Evolutionary conservation across 2,888 invertebrate genomes (phyloP).

Genomic region (Drosophila austrosaltans): DNA sequence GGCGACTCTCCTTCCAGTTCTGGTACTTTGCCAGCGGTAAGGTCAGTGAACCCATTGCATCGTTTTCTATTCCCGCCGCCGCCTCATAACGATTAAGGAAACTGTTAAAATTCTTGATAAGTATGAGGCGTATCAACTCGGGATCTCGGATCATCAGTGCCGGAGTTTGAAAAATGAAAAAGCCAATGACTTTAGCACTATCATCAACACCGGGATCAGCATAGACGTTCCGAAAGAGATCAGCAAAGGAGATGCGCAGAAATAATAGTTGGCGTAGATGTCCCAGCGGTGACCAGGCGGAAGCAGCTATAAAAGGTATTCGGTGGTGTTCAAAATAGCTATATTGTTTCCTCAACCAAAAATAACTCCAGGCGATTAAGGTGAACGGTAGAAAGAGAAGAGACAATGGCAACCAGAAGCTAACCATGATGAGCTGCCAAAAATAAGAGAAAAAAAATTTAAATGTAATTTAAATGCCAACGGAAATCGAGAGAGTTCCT

Average conservation of each 20-base stretch:
- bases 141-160: constrained; percentile 83
- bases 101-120: constrained; percentile 81
- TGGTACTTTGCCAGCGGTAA: constrained; percentile 77
- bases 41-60: constrained; percentile 68
- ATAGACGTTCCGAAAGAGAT: constrained; percentile 81
- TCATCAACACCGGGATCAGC: constrained; percentile 48
- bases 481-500: background rate
- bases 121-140: constrained; percentile 81
- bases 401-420: constrained; percentile 34
- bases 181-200: constrained; percentile 73
- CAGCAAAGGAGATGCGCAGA: constrained; percentile 76
- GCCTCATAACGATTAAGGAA: constrained; percentile 80
- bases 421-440: constrained; percentile 7
- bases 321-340: constrained; percentile 73
- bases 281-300: constrained; percentile 80
- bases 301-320: constrained; percentile 73
- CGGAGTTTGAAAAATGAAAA: constrained; percentile 84
- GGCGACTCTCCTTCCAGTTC: constrained; percentile 73
- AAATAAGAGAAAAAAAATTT: background rate
- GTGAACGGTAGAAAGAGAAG: constrained; percentile 37
- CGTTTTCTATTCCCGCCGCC: constrained; percentile 72
- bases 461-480: background rate
- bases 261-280: constrained; percentile 81
- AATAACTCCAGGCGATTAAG: constrained; percentile 30
- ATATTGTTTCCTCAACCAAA: constrained; percentile 50